phyloP scores from a whole-genome alignment of 2,888 invertebrate species.

The Copidosoma aretas region DNA sequence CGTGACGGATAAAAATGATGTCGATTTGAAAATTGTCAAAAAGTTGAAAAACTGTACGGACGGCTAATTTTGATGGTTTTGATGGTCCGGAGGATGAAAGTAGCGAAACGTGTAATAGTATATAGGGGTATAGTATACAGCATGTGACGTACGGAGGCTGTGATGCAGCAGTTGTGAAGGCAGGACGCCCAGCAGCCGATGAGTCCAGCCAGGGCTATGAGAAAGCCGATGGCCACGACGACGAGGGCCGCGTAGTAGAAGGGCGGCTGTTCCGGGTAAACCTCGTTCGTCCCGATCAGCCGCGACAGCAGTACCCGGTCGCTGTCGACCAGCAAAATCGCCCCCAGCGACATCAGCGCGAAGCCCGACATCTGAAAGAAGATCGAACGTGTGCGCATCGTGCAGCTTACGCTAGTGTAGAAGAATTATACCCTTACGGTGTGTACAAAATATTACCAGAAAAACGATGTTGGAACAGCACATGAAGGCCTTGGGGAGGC shows the following conservation, averaged over 20 bases:
- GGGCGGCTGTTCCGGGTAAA: constrained; percentile 73
- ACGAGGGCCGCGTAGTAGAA: constrained; percentile 79
- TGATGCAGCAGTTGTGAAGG: constrained; percentile 75
- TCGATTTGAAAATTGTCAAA: too few species aligned
- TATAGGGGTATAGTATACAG: too few species aligned
- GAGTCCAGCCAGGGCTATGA: constrained; percentile 73
- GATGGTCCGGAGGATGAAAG: too few species aligned
- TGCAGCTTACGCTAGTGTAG: too few species aligned
- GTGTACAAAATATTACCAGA: constrained; percentile 47
- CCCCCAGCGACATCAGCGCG: constrained; percentile 74
- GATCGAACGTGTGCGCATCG: too few species aligned
- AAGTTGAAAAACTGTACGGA: too few species aligned
- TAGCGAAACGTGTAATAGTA: too few species aligned
- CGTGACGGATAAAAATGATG: too few species aligned
- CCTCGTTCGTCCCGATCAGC: constrained; percentile 70
- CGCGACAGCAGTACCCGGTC: constrained; percentile 76
- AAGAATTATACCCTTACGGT: too few species aligned
- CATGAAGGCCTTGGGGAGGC: constrained; percentile 53
- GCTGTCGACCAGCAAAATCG: constrained; percentile 75
- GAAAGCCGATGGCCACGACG: constrained; percentile 73
- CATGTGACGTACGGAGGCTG: constrained; percentile 66
- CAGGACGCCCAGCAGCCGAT: constrained; percentile 85
- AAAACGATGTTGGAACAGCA: constrained; percentile 59
- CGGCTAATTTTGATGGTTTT: too few species aligned
- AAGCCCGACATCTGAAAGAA: constrained; percentile 74